Conservation (phyloP, 1,140 invertebrate genomes). For the Samia ricini region DNA sequence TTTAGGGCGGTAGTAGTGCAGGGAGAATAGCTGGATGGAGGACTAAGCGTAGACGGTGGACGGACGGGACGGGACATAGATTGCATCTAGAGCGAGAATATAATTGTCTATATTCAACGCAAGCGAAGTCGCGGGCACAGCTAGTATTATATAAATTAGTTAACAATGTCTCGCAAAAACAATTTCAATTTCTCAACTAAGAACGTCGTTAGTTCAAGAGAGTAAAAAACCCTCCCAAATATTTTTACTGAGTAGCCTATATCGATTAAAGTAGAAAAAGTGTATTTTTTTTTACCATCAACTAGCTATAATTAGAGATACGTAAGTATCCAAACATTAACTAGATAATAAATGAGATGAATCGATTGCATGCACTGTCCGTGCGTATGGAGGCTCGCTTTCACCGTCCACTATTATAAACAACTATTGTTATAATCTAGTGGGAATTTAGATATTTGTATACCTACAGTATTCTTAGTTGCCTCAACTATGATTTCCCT, state of each 20-base stretch:
- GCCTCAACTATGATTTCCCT: too few species aligned
- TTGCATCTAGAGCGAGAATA: too few species aligned
- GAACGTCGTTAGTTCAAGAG: neutral
- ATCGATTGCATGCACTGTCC: conserved; percentile 41
- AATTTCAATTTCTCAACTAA: neutral
- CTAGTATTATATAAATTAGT: too few species aligned
- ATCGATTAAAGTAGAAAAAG: neutral
- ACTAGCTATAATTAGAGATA: neutral
- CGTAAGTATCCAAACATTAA: neutral
- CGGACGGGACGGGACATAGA: too few species aligned
- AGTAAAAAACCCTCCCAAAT: neutral
- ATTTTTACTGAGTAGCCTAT: neutral
- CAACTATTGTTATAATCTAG: conserved; percentile 1
- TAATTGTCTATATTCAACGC: too few species aligned
- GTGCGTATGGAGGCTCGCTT: conserved; percentile 15
- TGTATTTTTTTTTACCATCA: neutral
- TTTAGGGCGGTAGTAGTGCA: too few species aligned
- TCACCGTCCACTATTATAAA: conserved; percentile 10
- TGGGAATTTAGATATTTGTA: too few species aligned
- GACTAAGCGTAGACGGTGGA: too few species aligned
- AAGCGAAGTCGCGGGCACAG: too few species aligned
- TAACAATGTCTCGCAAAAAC: too few species aligned
- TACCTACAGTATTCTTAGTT: too few species aligned
- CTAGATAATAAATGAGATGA: conserved; percentile 33
- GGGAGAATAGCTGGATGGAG: too few species aligned